Percentiles rank a stretch among this genome's conserved stretches.
phyloP scores from a whole-genome alignment of 2,888 invertebrate species.

The Limnephilus auricula region DNA sequence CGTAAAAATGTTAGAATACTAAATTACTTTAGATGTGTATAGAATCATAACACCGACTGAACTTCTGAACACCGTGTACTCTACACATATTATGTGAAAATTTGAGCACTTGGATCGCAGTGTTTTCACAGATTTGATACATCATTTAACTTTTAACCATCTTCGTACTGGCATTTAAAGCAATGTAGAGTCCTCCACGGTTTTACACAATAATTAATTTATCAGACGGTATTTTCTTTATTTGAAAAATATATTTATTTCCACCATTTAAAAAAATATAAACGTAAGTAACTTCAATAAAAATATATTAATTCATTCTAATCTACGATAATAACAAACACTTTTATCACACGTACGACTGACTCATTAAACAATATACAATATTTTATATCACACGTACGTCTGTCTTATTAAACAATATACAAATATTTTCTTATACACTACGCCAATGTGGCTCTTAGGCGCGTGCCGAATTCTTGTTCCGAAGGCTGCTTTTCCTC shows the following conservation, averaged over 20 bases:
- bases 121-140: too few species aligned
- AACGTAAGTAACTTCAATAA: not conserved
- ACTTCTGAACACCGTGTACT: too few species aligned
- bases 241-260: not conserved
- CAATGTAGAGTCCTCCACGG: too few species aligned
- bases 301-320: not conserved
- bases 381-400: not conserved
- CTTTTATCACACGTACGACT: not conserved
- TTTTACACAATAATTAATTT: too few species aligned
- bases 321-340: not conserved
- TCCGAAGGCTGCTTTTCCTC: conserved; percentile 75
- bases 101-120: too few species aligned
- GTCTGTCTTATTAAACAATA: not conserved
- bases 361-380: not conserved
- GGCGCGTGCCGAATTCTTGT: conserved; percentile 69
- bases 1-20: too few species aligned
- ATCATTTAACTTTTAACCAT: too few species aligned
- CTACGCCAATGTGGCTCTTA: conserved; percentile 80
- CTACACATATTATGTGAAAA: too few species aligned
- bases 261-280: not conserved
- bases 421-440: not conserved
- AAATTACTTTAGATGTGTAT: too few species aligned
- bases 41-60: too few species aligned
- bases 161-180: too few species aligned
- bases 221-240: not conserved